Evolutionary conservation across 2,888 invertebrate genomes (phyloP), one percentile per base, ranked within the genome.

Genomic region (Nemoura dubitans): DNA sequence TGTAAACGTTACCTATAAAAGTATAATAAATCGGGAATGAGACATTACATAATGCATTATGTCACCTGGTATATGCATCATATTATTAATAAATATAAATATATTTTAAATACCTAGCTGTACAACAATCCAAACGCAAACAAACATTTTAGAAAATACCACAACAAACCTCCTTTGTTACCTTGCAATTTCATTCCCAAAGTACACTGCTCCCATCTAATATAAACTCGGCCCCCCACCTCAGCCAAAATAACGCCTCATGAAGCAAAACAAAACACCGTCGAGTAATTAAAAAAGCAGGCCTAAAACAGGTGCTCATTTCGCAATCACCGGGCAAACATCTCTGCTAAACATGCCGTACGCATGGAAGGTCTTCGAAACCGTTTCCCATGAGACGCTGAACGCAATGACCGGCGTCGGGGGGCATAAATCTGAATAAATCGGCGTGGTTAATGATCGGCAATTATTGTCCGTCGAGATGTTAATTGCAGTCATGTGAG

Each of bases 381-480:
- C n/a, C 21, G 59, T 10, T 59, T 59, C 59, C 59, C 59, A 59
- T 3, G 6, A 7, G 1, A 14, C 10, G 21, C 16, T 1, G 59
- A 14, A 59, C 59, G 59, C 59, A 59, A 59, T 59, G 59, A 59
- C 59, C 59, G 59, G 59, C 59, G 59, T 7, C 59, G 6, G 59
- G 36, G 36, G 59, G 59, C 59, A 59, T 59, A 59, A 59, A 59
- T 59, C 59, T 59, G 59, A 59, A 59, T 59, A 59, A 59, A 59
- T 59, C 59, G 59, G 59, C 59, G 14, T 59, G 59, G 59, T 59
- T 59, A 59, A 59, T 59, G 59, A 59, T 59, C 59, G 59, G 59
- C 14, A 59, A 59, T 59, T 59, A 59, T 59, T 59, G 59, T 59
- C 59, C 21, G 59, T 2, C 16, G 21, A 59, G 59, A 59, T 59